Evolutionary conservation across 2,113 vertebrate species (phyloP).

Genomic region (Zeus faber): DNA sequence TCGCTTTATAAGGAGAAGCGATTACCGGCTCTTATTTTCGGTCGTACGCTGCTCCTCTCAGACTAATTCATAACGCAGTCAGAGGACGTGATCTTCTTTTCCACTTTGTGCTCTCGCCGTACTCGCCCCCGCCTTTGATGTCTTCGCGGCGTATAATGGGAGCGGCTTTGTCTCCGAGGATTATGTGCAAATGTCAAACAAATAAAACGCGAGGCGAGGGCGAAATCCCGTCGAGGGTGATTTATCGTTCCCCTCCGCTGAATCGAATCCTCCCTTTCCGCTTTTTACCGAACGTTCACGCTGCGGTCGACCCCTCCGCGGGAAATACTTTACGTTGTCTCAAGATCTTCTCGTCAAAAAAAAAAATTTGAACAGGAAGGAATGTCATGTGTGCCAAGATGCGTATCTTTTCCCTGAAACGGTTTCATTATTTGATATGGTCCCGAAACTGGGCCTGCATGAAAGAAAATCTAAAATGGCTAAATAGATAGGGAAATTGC

Average conservation of each 20-base stretch:
- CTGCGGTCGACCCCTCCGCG: too few species aligned
- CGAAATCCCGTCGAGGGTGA: slow-evolving; percentile 17
- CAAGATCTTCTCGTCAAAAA: too few species aligned
- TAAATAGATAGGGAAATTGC: too few species aligned
- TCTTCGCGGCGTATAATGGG: slow-evolving; percentile 33
- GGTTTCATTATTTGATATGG: too few species aligned
- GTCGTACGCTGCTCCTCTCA: slow-evolving; percentile 30
- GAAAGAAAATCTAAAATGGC: too few species aligned
- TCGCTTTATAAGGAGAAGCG: slow-evolving; percentile 55
- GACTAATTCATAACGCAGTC: slow-evolving; percentile 26
- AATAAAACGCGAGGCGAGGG: slow-evolving; percentile 13
- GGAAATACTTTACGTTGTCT: too few species aligned
- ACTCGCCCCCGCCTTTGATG: slow-evolving; percentile 47
- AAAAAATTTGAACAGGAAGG: too few species aligned
- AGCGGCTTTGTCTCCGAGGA: slow-evolving; percentile 11
- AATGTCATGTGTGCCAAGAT: too few species aligned
- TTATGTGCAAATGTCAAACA: slow-evolving; percentile 25
- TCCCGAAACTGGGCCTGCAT: too few species aligned
- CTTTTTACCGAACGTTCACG: too few species aligned
- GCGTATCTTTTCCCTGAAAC: too few species aligned
- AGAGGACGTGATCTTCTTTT: slow-evolving; percentile 30
- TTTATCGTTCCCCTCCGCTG: slow-evolving; percentile 23
- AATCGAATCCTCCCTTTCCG: too few species aligned
- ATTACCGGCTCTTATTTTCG: not conserved
- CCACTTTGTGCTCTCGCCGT: slow-evolving; percentile 23